A percentile compares a stretch with the other conserved stretches of the same genome.
phyloP scores from a whole-genome alignment of 2,797 vertebrate species.

The Oophaga sylvatica region DNA sequence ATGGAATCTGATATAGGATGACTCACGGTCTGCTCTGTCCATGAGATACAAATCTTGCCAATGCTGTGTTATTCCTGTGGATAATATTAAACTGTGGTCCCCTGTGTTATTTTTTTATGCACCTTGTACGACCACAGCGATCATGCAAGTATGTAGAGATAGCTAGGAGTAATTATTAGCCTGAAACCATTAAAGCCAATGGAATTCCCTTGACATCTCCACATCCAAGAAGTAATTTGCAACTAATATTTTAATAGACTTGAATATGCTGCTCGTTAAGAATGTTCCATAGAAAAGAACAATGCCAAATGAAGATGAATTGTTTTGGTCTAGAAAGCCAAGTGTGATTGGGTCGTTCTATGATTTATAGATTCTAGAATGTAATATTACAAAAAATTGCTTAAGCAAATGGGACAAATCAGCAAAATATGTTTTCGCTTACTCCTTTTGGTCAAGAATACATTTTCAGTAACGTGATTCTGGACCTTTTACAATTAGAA shows the following conservation, averaged over 20 bases:
- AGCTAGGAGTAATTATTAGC: neutral
- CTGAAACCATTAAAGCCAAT: neutral
- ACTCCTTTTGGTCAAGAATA: neutral
- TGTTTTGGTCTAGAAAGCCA: constrained; percentile 15
- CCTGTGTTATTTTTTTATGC: constrained; percentile 34
- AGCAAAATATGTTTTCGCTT: neutral
- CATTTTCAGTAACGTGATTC: neutral
- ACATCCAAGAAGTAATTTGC: constrained; percentile 32
- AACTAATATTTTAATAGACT: constrained; percentile 37
- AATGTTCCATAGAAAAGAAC: constrained; percentile 25
- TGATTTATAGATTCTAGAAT: constrained; percentile 40
- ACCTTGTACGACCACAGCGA: constrained; percentile 41
- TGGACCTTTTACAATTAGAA: neutral
- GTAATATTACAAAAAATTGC: constrained; percentile 1
- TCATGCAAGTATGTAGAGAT: constrained; percentile 11
- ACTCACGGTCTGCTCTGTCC: constrained; percentile 39
- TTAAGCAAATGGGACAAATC: neutral
- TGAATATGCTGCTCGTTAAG: neutral
- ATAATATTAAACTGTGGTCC: constrained; percentile 31
- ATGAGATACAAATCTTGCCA: constrained; percentile 41
- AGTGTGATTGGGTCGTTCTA: constrained; percentile 14
- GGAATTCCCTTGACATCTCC: constrained; percentile 8
- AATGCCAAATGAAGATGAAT: constrained; percentile 46
- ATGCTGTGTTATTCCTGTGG: constrained; percentile 38
- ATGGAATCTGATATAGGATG: constrained; percentile 36